phyloP scores from a whole-genome alignment of 2,888 invertebrate species.

The Hermodice carunculata region DNA sequence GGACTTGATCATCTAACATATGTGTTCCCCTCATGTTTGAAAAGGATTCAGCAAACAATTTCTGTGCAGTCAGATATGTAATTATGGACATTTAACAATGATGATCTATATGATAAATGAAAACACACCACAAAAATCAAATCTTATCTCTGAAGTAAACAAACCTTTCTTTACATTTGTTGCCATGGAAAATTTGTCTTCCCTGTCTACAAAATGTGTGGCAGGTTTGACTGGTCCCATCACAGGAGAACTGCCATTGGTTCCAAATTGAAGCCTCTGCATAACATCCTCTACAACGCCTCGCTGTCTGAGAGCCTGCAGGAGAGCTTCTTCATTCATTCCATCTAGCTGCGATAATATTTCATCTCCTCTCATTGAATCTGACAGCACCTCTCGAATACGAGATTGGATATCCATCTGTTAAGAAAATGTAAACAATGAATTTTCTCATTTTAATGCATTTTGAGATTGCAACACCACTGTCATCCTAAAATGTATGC shows the following conservation, averaged over 20 bases:
- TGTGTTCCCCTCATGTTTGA: too few relatives aligned
- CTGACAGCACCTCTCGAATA: slow-evolving; percentile 58
- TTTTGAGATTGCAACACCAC: too few relatives aligned
- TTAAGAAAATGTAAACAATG: neutral
- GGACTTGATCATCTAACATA: too few relatives aligned
- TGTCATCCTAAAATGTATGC: too few relatives aligned
- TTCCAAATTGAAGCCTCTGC: slow-evolving; percentile 59
- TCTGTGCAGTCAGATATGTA: too few relatives aligned
- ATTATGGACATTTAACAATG: too few relatives aligned
- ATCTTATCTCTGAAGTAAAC: too few relatives aligned
- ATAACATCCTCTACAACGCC: slow-evolving; percentile 64
- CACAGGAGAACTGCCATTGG: slow-evolving; percentile 2
- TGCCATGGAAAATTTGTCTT: slow-evolving; percentile 46
- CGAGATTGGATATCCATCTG: slow-evolving; percentile 61
- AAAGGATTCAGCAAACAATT: too few relatives aligned
- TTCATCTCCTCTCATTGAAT: slow-evolving; percentile 53
- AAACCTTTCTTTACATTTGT: slow-evolving; percentile 52
- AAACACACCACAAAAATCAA: too few relatives aligned
- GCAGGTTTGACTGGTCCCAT: slow-evolving; percentile 38
- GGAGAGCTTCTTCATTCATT: slow-evolving; percentile 66
- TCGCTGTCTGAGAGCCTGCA: slow-evolving; percentile 65
- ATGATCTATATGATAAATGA: too few relatives aligned
- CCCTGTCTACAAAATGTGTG: slow-evolving; percentile 57
- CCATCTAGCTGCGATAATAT: too few relatives aligned
- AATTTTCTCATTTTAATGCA: neutral